Evolutionary conservation across 1,140 invertebrate genomes (phyloP).

Genomic region (Charaxes varanes): DNA sequence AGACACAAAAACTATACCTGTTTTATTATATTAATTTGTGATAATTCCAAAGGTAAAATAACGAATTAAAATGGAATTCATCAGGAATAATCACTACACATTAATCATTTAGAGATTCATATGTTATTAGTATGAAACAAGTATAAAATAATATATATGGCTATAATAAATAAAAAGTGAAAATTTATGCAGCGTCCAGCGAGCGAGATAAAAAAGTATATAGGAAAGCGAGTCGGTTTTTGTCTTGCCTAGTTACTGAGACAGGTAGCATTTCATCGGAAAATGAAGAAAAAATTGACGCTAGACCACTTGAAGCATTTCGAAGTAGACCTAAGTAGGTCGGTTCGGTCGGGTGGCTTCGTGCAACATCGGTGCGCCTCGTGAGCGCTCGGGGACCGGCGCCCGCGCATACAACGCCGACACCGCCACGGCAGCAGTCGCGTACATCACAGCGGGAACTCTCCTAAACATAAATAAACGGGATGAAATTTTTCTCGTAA

Average conservation of each 20-base stretch:
- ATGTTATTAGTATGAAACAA: neutral
- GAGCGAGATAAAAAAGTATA: conserved; percentile 23
- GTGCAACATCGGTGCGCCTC: conserved; percentile 38
- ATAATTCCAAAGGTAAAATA: too few relatives aligned
- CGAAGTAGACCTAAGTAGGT: conserved; percentile 61
- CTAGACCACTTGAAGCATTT: conserved; percentile 49
- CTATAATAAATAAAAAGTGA: conserved; percentile 10
- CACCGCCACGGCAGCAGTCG: conserved; percentile 47
- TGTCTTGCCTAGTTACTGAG: conserved; percentile 33
- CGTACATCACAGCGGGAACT: conserved; percentile 20
- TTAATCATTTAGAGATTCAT: neutral
- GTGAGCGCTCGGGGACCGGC: conserved; percentile 34
- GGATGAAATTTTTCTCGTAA: conserved; percentile 38
- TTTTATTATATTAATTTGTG: too few relatives aligned
- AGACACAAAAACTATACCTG: too few relatives aligned
- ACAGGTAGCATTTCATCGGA: conserved; percentile 62
- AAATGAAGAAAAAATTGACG: conserved; percentile 61
- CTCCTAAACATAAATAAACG: conserved; percentile 29
- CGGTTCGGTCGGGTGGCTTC: conserved; percentile 47
- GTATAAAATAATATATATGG: too few relatives aligned
- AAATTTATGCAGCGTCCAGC: conserved; percentile 7
- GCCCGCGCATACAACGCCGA: conserved; percentile 52
- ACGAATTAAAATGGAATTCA: too few relatives aligned
- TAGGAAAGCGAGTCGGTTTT: conserved; percentile 44
- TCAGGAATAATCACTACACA: too few relatives aligned